Base-by-base conservation (phyloP, 2,113 vertebrate genomes). In the Pteropus alecto region DNA sequence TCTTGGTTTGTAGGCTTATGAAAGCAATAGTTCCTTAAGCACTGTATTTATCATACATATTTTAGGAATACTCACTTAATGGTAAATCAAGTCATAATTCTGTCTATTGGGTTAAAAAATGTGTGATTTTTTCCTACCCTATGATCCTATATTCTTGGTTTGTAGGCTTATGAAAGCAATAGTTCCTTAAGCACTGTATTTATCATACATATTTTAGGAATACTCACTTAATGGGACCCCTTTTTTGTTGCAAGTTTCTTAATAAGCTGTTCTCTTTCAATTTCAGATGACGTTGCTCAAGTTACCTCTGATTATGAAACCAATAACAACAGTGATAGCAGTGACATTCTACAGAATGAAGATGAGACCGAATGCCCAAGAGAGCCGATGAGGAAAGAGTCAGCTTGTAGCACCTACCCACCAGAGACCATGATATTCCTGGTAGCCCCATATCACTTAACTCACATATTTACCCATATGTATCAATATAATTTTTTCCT, bases 301-400 rank as follows among this genome's bases (percentile, higher is more conserved):
- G 98, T 98, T 97, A 99, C 99, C 30, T 99, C 99, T 48, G 99
- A 99, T 98, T 99, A 99, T 3, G 99, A 99, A 98, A 99, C 99
- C 98, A 99, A 99, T 97, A 99, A 99, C 98, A 99, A 99, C 99
- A 99, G 99, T 11, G 99, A 99, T 96, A 99, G 99, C 99, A 99
- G 99, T 1, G 99, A 99, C 97, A 99, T 99, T 26, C 98, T 99
- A 38, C 99, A 99, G 93, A 99, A 99, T 5, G 99, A 99, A 11
- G 99, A 99, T 0, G 99, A 99, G 83, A 28, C 98, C 0, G 99
- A 99, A 38, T 98, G 98, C 61, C 97, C 97, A 78, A 99, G 98
- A 94, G 98, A 98, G n/a, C 97, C 98, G 15, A 79, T 71, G 1
- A 98, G 43, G 93, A 98, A 97, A 96, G 97, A 85, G 4, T 96